Evolutionary conservation across 2,113 vertebrate genomes (phyloP).

Genomic region (Apodemus speciosus): DNA sequence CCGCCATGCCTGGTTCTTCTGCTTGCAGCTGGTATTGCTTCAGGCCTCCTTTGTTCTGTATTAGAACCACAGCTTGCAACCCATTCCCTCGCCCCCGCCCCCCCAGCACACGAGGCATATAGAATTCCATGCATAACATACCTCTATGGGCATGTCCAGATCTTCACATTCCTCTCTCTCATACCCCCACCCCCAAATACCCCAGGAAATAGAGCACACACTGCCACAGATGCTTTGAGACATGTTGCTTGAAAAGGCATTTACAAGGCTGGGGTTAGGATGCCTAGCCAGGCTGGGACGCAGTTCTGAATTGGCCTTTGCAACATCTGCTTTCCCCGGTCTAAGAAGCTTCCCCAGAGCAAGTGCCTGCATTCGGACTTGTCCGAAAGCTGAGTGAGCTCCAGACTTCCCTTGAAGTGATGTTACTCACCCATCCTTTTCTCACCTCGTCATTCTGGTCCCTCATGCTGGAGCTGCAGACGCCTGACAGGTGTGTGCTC

Average conservation of each 20-base stretch:
- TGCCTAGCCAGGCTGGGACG: neutral
- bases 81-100: neutral
- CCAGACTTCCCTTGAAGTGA: neutral
- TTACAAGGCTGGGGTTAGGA: neutral
- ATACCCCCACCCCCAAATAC: neutral
- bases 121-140: constrained; percentile 58
- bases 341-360: neutral
- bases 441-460: neutral
- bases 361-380: neutral
- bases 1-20: neutral
- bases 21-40: constrained; percentile 48
- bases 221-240: constrained; percentile 25
- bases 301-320: neutral
- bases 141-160: constrained; percentile 47
- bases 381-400: neutral
- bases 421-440: neutral
- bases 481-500: neutral
- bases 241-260: constrained; percentile 23
- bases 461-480: neutral
- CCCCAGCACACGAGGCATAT: constrained; percentile 20
- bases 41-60: constrained; percentile 56
- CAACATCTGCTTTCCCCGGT: neutral
- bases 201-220: constrained; percentile 56
- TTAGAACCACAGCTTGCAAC: constrained; percentile 30
- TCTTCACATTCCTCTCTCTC: constrained; percentile 53